Evolutionary conservation across 2,113 vertebrate species (phyloP).

Genomic region (Pomatorhinus ruficollis): DNA sequence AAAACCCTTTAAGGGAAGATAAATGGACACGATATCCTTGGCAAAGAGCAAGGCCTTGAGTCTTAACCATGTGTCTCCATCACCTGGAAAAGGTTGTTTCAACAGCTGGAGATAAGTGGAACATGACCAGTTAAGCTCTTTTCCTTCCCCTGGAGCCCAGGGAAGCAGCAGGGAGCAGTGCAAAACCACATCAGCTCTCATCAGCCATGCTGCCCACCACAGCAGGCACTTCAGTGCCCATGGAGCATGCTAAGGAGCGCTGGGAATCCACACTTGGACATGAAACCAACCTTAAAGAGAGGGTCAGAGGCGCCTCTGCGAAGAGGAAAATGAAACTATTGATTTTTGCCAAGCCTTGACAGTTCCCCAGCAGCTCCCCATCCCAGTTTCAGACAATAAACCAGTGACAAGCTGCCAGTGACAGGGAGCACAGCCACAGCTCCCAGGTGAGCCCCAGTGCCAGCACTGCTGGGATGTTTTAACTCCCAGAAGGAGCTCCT

Average conservation of each 20-base stretch:
- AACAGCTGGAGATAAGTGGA: background rate
- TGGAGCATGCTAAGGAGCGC: fast-evolving
- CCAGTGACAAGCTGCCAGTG: background rate
- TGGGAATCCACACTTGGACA: background rate
- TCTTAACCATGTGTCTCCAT: background rate
- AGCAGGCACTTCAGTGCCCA: background rate
- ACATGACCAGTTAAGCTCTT: background rate
- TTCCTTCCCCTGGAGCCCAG: background rate
- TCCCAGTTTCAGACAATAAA: background rate
- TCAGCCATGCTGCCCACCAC: background rate
- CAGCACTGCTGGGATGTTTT: background rate
- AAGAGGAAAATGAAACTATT: background rate
- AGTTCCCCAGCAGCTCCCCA: background rate
- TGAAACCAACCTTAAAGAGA: background rate
- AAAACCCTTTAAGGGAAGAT: background rate
- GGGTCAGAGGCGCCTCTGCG: background rate
- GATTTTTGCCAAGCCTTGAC: background rate
- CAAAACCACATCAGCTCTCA: background rate
- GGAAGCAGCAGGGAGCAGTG: background rate
- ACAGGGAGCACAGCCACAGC: background rate
- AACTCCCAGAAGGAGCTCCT: background rate
- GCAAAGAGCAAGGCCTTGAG: background rate
- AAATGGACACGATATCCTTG: background rate
- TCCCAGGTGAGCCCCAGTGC: background rate
- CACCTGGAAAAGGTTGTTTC: background rate